Conservation (phyloP, 2,113 vertebrate genomes). For the Ramphastos sulfuratus region DNA sequence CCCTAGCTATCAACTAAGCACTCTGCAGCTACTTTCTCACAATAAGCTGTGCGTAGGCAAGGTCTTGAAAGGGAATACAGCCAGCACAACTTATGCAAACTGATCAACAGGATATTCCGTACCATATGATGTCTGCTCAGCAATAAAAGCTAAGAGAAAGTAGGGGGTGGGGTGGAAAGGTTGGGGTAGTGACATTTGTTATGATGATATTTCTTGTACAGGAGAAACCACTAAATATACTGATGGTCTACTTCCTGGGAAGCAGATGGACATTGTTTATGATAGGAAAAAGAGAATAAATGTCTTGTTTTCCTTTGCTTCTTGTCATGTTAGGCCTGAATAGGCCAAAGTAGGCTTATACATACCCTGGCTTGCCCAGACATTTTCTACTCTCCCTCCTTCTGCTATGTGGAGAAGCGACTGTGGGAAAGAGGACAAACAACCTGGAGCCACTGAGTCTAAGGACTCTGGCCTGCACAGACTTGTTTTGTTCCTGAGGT, state of each 20-base stretch:
- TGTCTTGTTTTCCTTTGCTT: background rate
- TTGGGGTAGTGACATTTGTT: fast-evolving
- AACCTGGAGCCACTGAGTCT: no score
- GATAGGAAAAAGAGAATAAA: background rate
- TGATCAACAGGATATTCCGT: background rate
- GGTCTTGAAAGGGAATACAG: background rate
- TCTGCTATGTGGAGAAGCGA: no score
- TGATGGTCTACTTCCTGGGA: background rate
- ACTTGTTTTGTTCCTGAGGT: no score
- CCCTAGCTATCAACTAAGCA: background rate
- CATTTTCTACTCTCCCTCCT: no score
- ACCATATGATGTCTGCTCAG: background rate
- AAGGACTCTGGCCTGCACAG: no score
- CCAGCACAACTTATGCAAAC: background rate
- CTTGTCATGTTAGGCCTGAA: no score
- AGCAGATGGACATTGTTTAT: background rate
- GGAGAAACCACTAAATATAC: background rate
- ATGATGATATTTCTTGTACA: background rate
- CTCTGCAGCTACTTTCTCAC: background rate
- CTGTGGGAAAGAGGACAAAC: no score
- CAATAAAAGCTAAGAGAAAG: background rate
- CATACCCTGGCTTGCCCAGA: no score
- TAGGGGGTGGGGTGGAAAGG: background rate
- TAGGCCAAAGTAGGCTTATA: no score
- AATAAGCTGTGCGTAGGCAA: background rate